Percentiles rank a stretch among this genome's conserved stretches.
Conservation (phyloP, 2,113 vertebrate species). For the Myocastor coypus region DNA sequence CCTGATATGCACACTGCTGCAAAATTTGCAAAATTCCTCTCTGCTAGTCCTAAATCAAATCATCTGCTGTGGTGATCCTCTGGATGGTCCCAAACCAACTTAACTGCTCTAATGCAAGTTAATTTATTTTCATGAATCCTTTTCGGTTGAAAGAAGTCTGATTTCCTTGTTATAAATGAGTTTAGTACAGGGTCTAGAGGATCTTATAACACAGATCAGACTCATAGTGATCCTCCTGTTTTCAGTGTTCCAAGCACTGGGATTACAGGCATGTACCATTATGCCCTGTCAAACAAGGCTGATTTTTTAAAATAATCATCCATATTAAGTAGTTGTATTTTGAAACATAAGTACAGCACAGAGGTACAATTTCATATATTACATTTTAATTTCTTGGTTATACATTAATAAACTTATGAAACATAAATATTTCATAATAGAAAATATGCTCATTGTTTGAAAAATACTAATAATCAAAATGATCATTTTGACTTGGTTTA, state of each 20-base stretch:
- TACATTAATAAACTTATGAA: not conserved
- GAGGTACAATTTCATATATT: not conserved
- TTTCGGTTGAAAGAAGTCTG: not conserved
- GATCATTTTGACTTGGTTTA: not conserved
- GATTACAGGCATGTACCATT: no score
- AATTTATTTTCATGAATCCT: not conserved
- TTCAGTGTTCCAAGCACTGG: no score
- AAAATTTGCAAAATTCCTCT: no score
- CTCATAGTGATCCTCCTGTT: no score
- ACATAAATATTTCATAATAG: slow-evolving; percentile 32
- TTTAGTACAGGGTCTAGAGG: no score
- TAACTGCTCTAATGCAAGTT: not conserved
- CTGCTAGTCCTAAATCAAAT: no score
- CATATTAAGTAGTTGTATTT: not conserved
- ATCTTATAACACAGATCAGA: no score
- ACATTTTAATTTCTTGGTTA: not conserved
- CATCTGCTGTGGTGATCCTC: no score
- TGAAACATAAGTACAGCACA: not conserved
- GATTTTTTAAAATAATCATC: not conserved
- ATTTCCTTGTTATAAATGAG: no score
- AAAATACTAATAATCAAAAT: not conserved
- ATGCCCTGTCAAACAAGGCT: no score
- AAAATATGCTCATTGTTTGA: slow-evolving; percentile 42
- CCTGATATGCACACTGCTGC: no score
- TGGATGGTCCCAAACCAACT: no score